Percentiles rank a stretch among this genome's conserved stretches.
phyloP scores from a whole-genome alignment of 2,113 vertebrate genomes.

The Corythoichthys haematopterus region DNA sequence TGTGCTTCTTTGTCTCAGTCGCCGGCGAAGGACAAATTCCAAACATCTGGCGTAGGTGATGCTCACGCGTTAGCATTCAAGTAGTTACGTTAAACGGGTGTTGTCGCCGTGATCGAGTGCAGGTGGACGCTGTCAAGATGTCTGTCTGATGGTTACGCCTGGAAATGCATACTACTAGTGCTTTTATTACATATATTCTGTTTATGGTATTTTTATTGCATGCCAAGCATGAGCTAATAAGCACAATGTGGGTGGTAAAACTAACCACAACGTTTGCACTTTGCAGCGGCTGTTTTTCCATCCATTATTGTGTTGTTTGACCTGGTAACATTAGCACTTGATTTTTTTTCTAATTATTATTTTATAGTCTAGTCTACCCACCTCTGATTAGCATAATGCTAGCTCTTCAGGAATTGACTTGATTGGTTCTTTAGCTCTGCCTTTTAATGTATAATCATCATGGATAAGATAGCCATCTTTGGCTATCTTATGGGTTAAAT shows the following conservation, averaged over 20 bases:
- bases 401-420: too few relatives aligned
- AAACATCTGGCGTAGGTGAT: not conserved
- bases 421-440: too few relatives aligned
- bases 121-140: slow-evolving; percentile 48
- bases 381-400: too few relatives aligned
- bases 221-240: not conserved
- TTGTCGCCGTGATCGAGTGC: slow-evolving; percentile 40
- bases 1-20: not conserved
- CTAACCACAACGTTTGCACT: not conserved
- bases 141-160: slow-evolving; percentile 57
- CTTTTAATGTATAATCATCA: too few relatives aligned
- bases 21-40: not conserved
- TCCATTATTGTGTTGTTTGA: not conserved
- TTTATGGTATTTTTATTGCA: not conserved
- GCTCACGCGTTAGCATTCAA: slow-evolving; percentile 10
- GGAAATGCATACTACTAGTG: slow-evolving; percentile 15
- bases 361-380: too few relatives aligned
- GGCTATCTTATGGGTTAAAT: too few relatives aligned
- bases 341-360: too few relatives aligned
- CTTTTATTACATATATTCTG: not conserved
- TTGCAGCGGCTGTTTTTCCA: too few relatives aligned
- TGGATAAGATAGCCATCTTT: too few relatives aligned
- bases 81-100: slow-evolving; percentile 49
- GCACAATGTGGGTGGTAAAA: not conserved
- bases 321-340: too few relatives aligned